Percentiles rank a stretch among this genome's conserved stretches.
Evolutionary conservation across 2,113 vertebrate genomes (phyloP).

Genomic region (Anseranas semipalmata): DNA sequence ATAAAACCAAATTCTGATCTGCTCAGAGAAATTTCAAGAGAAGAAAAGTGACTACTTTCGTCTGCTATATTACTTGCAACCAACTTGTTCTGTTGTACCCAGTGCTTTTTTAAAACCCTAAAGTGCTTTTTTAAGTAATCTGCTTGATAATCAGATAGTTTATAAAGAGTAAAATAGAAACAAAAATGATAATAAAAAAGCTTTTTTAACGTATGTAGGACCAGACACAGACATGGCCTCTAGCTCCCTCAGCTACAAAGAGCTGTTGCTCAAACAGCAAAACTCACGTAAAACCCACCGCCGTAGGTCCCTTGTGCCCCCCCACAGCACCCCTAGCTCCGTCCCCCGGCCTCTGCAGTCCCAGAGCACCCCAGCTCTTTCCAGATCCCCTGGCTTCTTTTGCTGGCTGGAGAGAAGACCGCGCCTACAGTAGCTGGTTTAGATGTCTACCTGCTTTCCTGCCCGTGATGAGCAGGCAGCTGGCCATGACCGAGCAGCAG

Average conservation of each 20-base stretch:
- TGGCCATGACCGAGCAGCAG: neutral
- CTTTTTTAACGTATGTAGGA: neutral
- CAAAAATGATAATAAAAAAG: neutral
- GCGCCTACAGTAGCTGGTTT: fast-evolving
- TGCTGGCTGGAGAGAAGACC: neutral
- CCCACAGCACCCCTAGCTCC: neutral
- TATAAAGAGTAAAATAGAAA: neutral
- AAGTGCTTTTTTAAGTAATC: neutral
- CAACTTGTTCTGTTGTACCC: neutral
- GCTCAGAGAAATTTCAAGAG: neutral
- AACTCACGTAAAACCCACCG: neutral
- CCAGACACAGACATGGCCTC: neutral
- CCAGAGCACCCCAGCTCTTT: neutral
- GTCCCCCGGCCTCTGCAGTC: neutral
- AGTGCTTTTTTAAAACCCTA: neutral
- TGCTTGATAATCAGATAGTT: neutral
- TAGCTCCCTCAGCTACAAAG: neutral
- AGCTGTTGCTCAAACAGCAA: neutral
- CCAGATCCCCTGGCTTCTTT: neutral
- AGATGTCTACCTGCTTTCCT: neutral
- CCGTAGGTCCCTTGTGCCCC: neutral
- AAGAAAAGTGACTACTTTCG: neutral
- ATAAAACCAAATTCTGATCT: neutral
- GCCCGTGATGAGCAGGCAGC: neutral
- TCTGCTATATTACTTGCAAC: neutral